phyloP scores from a whole-genome alignment of 1,140 invertebrate species.

The Drosophila erecta region DNA sequence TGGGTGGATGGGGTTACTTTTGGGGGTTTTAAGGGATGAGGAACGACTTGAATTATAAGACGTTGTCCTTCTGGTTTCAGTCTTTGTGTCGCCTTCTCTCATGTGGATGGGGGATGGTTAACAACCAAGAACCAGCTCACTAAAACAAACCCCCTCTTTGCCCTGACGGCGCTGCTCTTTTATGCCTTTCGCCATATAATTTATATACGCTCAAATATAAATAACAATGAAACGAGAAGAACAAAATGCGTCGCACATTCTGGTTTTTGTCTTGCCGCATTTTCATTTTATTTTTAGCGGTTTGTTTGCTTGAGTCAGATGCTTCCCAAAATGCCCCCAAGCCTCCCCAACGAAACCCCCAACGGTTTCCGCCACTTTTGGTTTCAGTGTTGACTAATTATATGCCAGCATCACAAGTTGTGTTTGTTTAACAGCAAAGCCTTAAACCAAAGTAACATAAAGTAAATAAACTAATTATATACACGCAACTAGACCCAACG shows the following conservation, averaged over 20 bases:
- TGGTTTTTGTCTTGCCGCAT: conserved; percentile 22
- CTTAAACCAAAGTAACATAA: background rate
- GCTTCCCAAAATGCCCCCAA: background rate
- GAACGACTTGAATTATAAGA: conserved; percentile 51
- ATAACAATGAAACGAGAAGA: conserved; percentile 53
- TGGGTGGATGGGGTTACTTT: conserved; percentile 3
- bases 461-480: background rate
- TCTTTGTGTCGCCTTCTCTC: conserved; percentile 33
- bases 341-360: background rate
- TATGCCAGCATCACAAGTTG: background rate
- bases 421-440: background rate
- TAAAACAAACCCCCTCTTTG: conserved; percentile 27
- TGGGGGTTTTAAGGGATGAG: background rate
- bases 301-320: conserved; percentile 32
- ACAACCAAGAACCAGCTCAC: conserved; percentile 20
- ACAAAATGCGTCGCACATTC: conserved; percentile 52
- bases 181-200: conserved; percentile 66
- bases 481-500: background rate
- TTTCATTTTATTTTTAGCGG: conserved; percentile 38
- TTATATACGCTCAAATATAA: conserved; percentile 61
- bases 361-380: background rate
- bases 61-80: conserved; percentile 52
- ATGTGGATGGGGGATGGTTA: conserved; percentile 17
- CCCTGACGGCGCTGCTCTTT: conserved; percentile 43
- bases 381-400: conserved; percentile 15